A percentile compares a stretch with the other conserved stretches of the same genome.
These are phyloP conservation scores for Odontamblyopus lacepedii DNA, from an alignment of 2,797 vertebrate genomes.

Conservation along the genomic window DNA sequence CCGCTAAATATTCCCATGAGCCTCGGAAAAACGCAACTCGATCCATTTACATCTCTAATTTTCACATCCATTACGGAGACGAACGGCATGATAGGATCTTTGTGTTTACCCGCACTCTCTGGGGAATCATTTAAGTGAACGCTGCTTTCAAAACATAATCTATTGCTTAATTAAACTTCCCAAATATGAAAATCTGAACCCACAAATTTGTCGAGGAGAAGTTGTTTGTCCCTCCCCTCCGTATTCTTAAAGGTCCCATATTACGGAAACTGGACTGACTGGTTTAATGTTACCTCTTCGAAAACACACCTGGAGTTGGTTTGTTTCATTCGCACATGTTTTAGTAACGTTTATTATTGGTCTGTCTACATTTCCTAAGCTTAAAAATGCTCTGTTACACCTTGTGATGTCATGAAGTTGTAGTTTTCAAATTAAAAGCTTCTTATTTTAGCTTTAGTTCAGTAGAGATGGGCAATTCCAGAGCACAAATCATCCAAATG, in stretches of 20 bases:
- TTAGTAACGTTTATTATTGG: no score
- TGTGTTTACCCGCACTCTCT: conserved; percentile 91
- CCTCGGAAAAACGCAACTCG: conserved; percentile 76
- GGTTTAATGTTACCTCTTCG: no score
- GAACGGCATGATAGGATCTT: conserved; percentile 96
- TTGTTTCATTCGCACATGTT: no score
- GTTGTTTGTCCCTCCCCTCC: conserved; percentile 77
- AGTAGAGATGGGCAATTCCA: no score
- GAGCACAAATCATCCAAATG: no score
- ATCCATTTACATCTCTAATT: conserved; percentile 92
- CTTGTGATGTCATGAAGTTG: no score
- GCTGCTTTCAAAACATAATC: conserved; percentile 97
- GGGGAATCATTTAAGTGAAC: conserved; percentile 96
- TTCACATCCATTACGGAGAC: conserved; percentile 97
- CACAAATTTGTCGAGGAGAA: conserved; percentile 87
- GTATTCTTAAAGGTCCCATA: conserved; percentile 55
- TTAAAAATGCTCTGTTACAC: no score
- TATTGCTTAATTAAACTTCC: conserved; percentile 99
- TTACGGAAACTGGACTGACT: no score
- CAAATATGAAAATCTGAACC: conserved; percentile 95
- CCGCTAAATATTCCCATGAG: conserved; percentile 82
- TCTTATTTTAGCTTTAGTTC: no score
- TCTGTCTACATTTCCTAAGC: no score
- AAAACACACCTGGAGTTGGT: no score
- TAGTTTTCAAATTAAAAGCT: no score